Evolutionary conservation across 2,888 invertebrate genomes (phyloP).

Genomic region (Rapana venosa): DNA sequence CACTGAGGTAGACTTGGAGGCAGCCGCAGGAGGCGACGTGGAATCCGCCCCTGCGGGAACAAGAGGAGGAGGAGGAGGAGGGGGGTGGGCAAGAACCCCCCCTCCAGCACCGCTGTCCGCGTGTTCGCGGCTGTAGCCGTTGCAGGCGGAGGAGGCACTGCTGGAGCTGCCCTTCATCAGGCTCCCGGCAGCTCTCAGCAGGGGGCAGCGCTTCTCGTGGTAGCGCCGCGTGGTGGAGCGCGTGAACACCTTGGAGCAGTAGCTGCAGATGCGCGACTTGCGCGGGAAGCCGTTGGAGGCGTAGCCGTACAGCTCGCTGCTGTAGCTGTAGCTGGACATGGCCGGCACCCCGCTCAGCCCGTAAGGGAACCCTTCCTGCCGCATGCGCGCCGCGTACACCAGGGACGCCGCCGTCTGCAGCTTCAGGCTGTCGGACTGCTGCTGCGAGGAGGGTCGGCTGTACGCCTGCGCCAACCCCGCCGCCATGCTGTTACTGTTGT

Average conservation of each 20-base stretch:
- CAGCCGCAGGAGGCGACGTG: neutral
- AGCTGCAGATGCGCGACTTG: slow-evolving; percentile 72
- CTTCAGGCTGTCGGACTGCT: neutral
- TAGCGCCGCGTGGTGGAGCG: slow-evolving; percentile 72
- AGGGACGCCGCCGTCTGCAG: slow-evolving; percentile 38
- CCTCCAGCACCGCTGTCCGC: neutral
- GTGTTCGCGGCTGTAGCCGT: neutral
- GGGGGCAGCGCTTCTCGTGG: slow-evolving; percentile 73
- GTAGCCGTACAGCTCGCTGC: slow-evolving; percentile 70
- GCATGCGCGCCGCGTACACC: slow-evolving; percentile 43
- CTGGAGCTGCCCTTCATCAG: slow-evolving; percentile 51
- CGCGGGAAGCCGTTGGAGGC: slow-evolving; percentile 72
- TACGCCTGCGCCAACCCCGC: slow-evolving; percentile 35
- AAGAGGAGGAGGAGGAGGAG: neutral
- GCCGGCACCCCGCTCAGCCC: slow-evolving; percentile 66
- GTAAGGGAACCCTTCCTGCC: slow-evolving; percentile 63
- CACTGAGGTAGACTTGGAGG: neutral
- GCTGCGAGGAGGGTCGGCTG: neutral
- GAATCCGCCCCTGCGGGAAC: neutral
- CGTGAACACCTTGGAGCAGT: slow-evolving; percentile 73
- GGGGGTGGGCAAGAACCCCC: neutral
- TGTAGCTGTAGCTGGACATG: slow-evolving; percentile 40
- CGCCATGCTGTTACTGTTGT: slow-evolving; percentile 12
- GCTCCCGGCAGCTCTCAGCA: slow-evolving; percentile 68
- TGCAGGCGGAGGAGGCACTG: neutral